These are phyloP conservation scores for Phallusia fumigata DNA, from an alignment of 23 tunicate genomes.

Conservation along the genomic window DNA sequence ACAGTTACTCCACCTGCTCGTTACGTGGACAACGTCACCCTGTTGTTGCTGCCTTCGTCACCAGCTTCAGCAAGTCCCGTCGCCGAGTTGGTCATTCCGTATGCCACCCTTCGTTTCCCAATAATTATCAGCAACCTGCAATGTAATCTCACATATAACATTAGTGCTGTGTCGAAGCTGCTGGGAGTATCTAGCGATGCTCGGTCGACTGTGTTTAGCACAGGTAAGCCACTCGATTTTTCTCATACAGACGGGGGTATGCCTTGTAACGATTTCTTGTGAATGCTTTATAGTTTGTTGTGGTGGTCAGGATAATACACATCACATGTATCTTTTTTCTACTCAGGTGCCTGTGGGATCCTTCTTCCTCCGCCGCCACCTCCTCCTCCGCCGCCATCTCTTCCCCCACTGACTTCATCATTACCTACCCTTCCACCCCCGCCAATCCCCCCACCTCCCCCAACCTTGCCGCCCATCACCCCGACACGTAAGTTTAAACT, in stretches of 20 bases:
- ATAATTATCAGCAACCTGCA: background rate
- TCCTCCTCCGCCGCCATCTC: conserved; percentile 67
- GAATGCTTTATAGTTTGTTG: background rate
- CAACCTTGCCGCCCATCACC: conserved; percentile 26
- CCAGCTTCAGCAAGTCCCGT: background rate
- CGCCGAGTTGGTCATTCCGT: background rate
- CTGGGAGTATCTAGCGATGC: background rate
- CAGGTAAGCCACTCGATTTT: too few species aligned
- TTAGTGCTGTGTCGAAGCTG: background rate
- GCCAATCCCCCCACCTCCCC: conserved; percentile 47
- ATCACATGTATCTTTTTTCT: too few species aligned
- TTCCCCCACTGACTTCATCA: conserved; percentile 28
- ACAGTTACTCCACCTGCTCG: background rate
- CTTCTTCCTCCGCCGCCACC: conserved; percentile 39
- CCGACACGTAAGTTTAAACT: background rate
- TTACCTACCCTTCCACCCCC: conserved; percentile 7
- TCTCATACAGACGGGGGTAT: too few species aligned
- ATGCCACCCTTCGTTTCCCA: background rate
- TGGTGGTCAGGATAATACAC: too few species aligned
- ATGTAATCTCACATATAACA: background rate
- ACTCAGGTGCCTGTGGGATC: background rate
- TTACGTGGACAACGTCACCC: background rate
- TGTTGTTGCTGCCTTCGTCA: background rate
- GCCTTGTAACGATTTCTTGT: background rate
- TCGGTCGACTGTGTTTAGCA: conserved; percentile 1